These are phyloP conservation scores for Pristionchus mayeri DNA, from an alignment of 2,888 invertebrate genomes.

Conservation along the genomic window DNA sequence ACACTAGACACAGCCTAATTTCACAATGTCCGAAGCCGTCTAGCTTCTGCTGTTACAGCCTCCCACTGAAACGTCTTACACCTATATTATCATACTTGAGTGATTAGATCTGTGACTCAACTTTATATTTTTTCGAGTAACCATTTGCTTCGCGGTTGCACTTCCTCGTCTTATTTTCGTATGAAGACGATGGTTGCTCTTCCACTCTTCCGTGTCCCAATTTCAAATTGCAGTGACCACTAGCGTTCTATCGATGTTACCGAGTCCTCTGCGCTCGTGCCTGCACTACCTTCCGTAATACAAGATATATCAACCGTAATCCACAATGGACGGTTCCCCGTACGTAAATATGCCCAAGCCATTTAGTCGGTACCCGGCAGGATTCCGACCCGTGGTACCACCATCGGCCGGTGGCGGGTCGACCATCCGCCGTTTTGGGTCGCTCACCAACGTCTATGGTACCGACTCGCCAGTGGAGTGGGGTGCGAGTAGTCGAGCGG, in stretches of 20 bases:
- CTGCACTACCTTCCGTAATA: neutral
- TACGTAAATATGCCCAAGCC: conserved; percentile 56
- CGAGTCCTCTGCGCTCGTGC: neutral
- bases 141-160: neutral
- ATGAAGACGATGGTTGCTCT: neutral
- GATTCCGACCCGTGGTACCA: conserved; percentile 58
- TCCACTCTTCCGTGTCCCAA: neutral
- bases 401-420: conserved; percentile 8
- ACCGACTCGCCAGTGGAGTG: conserved; percentile 43
- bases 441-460: conserved; percentile 23
- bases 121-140: neutral
- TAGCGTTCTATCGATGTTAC: conserved; percentile 35
- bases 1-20: conserved; percentile 10
- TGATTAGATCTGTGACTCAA: neutral
- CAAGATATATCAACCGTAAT: neutral
- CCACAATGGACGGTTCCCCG: conserved; percentile 57
- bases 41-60: neutral
- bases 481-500: neutral
- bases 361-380: conserved; percentile 60
- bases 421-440: conserved; percentile 36
- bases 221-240: conserved; percentile 1
- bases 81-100: neutral
- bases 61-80: neutral
- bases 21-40: conserved; percentile 16
- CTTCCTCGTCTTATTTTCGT: neutral